A percentile compares a stretch with the other conserved stretches of the same genome.
These are phyloP conservation scores for Carettochelys insculpta DNA, from an alignment of 2,113 vertebrate species.

Conservation along the genomic window DNA sequence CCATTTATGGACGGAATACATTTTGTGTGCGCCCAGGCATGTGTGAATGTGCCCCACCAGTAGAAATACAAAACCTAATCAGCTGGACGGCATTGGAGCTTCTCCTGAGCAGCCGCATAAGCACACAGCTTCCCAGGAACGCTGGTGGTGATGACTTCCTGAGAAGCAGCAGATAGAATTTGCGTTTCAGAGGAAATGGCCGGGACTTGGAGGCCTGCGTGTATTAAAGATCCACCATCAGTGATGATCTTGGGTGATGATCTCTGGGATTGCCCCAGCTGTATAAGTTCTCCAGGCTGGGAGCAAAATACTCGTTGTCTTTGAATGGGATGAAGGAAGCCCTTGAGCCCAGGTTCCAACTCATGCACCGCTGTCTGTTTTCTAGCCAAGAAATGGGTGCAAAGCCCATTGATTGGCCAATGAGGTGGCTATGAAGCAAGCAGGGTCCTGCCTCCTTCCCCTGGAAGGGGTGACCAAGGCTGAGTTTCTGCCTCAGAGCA, in stretches of 20 bases:
- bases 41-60: too few species aligned
- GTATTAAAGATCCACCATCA: neutral
- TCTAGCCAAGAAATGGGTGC: neutral
- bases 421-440: neutral
- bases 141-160: too few species aligned
- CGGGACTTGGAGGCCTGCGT: neutral
- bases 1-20: too few species aligned
- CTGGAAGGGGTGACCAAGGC: neutral
- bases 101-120: too few species aligned
- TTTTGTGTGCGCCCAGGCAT: too few species aligned
- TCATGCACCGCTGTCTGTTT: neutral
- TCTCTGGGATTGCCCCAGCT: neutral
- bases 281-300: rapidly evolving
- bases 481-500: neutral
- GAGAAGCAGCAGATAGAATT: neutral
- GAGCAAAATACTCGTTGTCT: rapidly evolving
- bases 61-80: too few species aligned
- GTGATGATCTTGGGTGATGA: neutral
- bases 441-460: neutral
- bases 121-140: too few species aligned
- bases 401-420: neutral
- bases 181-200: neutral
- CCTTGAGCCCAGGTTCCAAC: neutral
- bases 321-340: neutral
- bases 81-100: too few species aligned